phyloP scores from a whole-genome alignment of 2,888 invertebrate genomes.

The Odontomyia ornata region DNA sequence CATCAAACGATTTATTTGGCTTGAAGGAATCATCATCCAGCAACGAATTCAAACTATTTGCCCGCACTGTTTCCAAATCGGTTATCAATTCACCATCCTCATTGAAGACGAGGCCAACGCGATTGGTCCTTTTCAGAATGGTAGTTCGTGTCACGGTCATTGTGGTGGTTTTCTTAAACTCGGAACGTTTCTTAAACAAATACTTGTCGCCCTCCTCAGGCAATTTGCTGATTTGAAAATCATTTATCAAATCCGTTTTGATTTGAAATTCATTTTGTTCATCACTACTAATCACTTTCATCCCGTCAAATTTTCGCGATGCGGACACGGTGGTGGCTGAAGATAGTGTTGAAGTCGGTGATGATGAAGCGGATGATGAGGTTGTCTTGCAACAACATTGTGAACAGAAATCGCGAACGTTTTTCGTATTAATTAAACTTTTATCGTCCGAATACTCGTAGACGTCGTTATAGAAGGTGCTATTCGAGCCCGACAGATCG shows the following conservation, averaged over 20 bases:
- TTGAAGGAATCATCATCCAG: constrained; percentile 53
- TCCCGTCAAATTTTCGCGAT: neutral
- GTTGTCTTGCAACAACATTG: constrained; percentile 59
- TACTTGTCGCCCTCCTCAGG: constrained; percentile 50
- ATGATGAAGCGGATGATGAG: constrained; percentile 47
- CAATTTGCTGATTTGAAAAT: constrained; percentile 54
- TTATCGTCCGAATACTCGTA: constrained; percentile 53
- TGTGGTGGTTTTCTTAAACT: constrained; percentile 57
- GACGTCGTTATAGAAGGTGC: constrained; percentile 58
- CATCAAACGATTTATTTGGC: constrained; percentile 47
- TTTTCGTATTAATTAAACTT: constrained; percentile 52
- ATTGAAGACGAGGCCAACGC: constrained; percentile 57
- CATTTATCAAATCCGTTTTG: constrained; percentile 56
- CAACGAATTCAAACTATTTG: constrained; percentile 61
- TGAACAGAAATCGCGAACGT: constrained; percentile 57
- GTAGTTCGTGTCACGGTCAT: constrained; percentile 59
- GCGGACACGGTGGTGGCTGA: neutral
- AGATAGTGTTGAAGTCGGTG: constrained; percentile 50
- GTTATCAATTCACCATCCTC: constrained; percentile 51
- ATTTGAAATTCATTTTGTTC: constrained; percentile 53
- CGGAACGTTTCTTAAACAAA: constrained; percentile 55
- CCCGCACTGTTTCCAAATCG: constrained; percentile 54
- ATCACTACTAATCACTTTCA: neutral
- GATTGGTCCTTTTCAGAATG: constrained; percentile 51
- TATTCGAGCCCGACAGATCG: constrained; percentile 58